Percentiles rank a stretch among this genome's conserved stretches.
These are phyloP conservation scores for Chiroxiphia lanceolata DNA, from an alignment of 2,797 vertebrate genomes.

Conservation along the genomic window DNA sequence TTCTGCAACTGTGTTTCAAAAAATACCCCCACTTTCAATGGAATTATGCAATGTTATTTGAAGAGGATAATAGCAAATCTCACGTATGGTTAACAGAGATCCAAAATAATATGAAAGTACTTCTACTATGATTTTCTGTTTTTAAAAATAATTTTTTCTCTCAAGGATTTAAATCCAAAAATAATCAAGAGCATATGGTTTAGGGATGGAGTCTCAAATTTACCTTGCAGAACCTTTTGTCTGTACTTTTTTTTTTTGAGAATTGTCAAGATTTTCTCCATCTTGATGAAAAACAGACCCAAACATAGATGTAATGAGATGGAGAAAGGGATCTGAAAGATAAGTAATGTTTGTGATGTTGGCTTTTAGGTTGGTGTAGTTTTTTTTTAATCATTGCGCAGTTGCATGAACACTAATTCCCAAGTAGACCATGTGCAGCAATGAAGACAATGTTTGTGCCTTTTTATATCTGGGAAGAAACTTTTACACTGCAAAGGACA, in stretches of 20 bases:
- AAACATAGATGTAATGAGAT: not conserved
- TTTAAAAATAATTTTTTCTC: not conserved
- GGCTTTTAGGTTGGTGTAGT: not conserved
- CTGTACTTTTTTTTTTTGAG: not conserved
- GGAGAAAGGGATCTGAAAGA: not conserved
- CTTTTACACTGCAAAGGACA: not conserved
- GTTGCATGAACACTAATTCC: not conserved
- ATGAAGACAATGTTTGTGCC: not conserved
- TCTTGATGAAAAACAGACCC: not conserved
- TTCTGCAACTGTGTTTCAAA: not conserved
- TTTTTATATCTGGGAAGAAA: not conserved
- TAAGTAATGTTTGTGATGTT: not conserved
- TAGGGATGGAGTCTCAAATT: not conserved
- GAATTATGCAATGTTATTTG: not conserved
- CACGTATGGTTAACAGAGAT: not conserved
- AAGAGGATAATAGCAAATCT: not conserved
- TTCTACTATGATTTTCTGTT: not conserved
- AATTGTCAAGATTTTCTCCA: not conserved
- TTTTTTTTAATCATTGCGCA: not conserved
- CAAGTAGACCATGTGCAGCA: not conserved
- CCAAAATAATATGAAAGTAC: not conserved
- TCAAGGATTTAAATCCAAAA: not conserved
- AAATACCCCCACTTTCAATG: not conserved
- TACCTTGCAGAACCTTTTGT: not conserved
- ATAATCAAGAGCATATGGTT: not conserved